These are phyloP conservation scores for Tethya wilhelma DNA, from an alignment of 37 sponge, comb jelly and placozoan species.

Conservation along the genomic window DNA sequence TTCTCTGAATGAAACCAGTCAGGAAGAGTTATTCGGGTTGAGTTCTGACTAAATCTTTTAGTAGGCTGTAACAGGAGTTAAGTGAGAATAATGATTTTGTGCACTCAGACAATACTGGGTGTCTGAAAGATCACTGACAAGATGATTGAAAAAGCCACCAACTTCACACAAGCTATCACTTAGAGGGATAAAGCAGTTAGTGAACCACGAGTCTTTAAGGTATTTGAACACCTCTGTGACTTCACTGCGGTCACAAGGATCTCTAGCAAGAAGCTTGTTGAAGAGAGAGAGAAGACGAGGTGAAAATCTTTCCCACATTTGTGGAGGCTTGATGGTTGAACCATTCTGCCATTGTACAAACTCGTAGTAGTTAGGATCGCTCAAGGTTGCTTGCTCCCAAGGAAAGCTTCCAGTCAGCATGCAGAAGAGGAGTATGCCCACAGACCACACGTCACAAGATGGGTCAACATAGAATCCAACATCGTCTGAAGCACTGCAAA, in stretches of 20 bases:
- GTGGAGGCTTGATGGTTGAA: slow-evolving; percentile 56
- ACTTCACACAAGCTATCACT: too few relatives aligned
- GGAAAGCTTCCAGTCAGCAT: slow-evolving; percentile 97
- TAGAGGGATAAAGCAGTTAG: too few relatives aligned
- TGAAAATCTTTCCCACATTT: slow-evolving; percentile 80
- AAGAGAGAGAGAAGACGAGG: slow-evolving; percentile 80
- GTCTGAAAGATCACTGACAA: too few relatives aligned
- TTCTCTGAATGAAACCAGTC: too few relatives aligned
- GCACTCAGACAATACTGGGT: too few relatives aligned
- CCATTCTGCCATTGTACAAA: slow-evolving; percentile 86
- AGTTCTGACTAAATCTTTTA: too few relatives aligned
- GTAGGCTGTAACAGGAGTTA: too few relatives aligned
- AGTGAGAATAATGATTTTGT: too few relatives aligned
- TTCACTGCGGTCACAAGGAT: slow-evolving; percentile 68
- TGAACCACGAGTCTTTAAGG: slow-evolving; percentile 75
- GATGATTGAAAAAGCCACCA: too few relatives aligned
- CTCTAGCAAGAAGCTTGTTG: slow-evolving; percentile 74
- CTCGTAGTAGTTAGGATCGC: slow-evolving; percentile 89
- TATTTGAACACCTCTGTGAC: slow-evolving; percentile 74
- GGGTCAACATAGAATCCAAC: slow-evolving; percentile 79
- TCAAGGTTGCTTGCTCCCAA: slow-evolving; percentile 90
- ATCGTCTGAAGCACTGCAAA: slow-evolving; percentile 84
- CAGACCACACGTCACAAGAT: slow-evolving; percentile 93
- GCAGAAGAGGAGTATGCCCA: slow-evolving; percentile 91
- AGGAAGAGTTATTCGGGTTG: too few relatives aligned